These are phyloP conservation scores for Drosophila nigromelanica DNA, from an alignment of 1,140 invertebrate genomes.

Conservation along the genomic window DNA sequence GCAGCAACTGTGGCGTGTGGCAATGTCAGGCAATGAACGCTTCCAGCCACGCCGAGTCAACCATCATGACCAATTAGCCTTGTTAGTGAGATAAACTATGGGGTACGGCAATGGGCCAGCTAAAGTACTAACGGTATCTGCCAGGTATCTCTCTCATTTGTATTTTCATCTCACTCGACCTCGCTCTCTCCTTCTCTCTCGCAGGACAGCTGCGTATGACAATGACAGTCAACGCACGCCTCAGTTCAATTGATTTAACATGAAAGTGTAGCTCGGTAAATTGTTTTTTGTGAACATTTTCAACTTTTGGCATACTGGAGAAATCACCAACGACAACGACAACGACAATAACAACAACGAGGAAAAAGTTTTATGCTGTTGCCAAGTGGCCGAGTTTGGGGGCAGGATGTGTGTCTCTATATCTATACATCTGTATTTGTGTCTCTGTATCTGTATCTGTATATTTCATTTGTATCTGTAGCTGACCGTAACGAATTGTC, in stretches of 20 bases:
- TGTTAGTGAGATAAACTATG: conserved; percentile 78
- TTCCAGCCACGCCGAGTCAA: conserved; percentile 51
- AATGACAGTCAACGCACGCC: conserved; percentile 76
- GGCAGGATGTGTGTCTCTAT: conserved; percentile 31
- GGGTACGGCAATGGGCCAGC: conserved; percentile 61
- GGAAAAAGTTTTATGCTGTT: conserved; percentile 62
- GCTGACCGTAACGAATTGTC: conserved; percentile 77
- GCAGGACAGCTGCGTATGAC: conserved; percentile 26
- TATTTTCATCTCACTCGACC: conserved; percentile 1
- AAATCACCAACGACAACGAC: conserved; percentile 38
- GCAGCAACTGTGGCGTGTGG: conserved; percentile 44
- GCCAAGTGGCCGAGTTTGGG: conserved; percentile 43
- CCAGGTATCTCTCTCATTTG: conserved; percentile 21
- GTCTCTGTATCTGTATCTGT: conserved; percentile 46
- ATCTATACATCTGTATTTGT: conserved; percentile 13
- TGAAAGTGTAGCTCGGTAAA: conserved; percentile 79
- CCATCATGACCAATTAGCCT: conserved; percentile 82
- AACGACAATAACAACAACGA: conserved; percentile 33
- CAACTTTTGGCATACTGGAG: conserved; percentile 50
- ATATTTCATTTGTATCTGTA: conserved; percentile 52
- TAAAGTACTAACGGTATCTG: conserved; percentile 60
- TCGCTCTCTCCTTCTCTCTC: conserved; percentile 18
- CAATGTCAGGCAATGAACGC: conserved; percentile 44
- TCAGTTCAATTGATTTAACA: conserved; percentile 82
- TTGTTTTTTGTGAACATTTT: conserved; percentile 73